A percentile compares a stretch with the other conserved stretches of the same genome.
These are phyloP conservation scores for Hedya salicella DNA, from an alignment of 2,888 invertebrate species.

Conservation along the genomic window DNA sequence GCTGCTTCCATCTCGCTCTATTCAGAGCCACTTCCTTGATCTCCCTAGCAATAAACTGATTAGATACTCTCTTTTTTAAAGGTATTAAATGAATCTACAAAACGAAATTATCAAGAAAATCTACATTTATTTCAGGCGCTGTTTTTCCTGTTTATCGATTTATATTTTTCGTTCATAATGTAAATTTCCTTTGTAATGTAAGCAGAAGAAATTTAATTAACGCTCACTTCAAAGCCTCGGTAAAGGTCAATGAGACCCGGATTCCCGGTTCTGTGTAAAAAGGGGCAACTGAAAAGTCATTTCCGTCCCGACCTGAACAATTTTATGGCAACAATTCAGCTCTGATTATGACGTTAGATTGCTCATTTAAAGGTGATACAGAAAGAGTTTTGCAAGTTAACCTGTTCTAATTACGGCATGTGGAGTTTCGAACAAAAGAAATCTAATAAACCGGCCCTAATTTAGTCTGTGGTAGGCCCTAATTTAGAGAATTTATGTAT, in stretches of 20 bases:
- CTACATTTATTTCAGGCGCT: background rate
- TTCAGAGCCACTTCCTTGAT: too few relatives aligned
- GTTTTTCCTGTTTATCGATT: constrained; percentile 50
- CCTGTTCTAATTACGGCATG: constrained; percentile 25
- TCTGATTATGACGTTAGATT: constrained; percentile 68
- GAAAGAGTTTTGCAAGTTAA: constrained; percentile 31
- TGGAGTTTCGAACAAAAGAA: constrained; percentile 23
- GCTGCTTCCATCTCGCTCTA: too few relatives aligned
- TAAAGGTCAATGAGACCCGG: constrained; percentile 70
- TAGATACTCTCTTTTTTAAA: background rate
- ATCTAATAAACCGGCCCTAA: constrained; percentile 11
- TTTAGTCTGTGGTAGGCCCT: constrained; percentile 6
- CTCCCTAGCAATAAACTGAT: too few relatives aligned
- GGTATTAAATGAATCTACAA: background rate
- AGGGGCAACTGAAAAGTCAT: constrained; percentile 67
- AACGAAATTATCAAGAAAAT: constrained; percentile 1
- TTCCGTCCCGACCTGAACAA: constrained; percentile 61
- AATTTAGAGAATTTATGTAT: constrained; percentile 30
- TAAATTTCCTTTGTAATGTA: constrained; percentile 74
- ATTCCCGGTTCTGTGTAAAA: constrained; percentile 70
- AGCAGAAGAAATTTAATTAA: constrained; percentile 79
- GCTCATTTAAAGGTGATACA: constrained; percentile 65
- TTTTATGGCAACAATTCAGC: constrained; percentile 64
- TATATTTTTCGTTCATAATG: constrained; percentile 60
- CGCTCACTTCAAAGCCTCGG: constrained; percentile 71